Evolutionary conservation across 2,888 invertebrate genomes (phyloP), one percentile per base, ranked within the genome.

Genomic region (Troides oblongomaculatus): DNA sequence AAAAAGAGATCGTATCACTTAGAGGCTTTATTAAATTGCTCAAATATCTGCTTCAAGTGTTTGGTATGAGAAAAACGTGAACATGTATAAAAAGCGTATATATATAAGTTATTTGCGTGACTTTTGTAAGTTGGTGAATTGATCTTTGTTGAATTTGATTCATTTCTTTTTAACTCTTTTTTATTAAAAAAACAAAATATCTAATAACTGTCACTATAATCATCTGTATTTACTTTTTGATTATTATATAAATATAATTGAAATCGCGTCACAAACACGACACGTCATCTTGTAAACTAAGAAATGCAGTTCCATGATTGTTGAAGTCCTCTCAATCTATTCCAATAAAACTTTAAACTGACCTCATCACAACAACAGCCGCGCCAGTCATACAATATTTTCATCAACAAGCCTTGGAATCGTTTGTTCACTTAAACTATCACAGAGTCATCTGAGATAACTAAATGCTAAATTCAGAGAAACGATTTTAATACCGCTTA

Each of bases 341-440:
- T 63, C 56, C 62, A 70, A 70, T 70, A 46, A 57, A 62, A 62
- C 36, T 36, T 65, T 61, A 58, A 62, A 57, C 43, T 57, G 61
- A 36, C 36, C 64, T 64, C 50, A 39, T 63, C 18, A n/a, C 18
- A 62, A 62, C n/a, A 62, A 57, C 17, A n/a, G 21, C 12, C 25
- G 53, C 23, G 21, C 43, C 43, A 12, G 14, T 43, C 50, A 56
- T 62, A 56, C 50, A 64, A 64, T 60, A 65, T 69, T 62, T 62
- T 65, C 56, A 68, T 64, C 50, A 62, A 57, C 62, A 39, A 57
- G 57, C 69, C 64, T 64, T 64, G 68, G 63, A 64, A 60, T 68
- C 39, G 53, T 64, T 64, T 68, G 59, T 60, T 59, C 63, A 53
- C 59, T 68, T 64, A 64, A 64, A 53, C n/a, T 39, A 25, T 50